Evolutionary conservation across 1,140 invertebrate species (phyloP).

Genomic region (Drosophila yakuba): DNA sequence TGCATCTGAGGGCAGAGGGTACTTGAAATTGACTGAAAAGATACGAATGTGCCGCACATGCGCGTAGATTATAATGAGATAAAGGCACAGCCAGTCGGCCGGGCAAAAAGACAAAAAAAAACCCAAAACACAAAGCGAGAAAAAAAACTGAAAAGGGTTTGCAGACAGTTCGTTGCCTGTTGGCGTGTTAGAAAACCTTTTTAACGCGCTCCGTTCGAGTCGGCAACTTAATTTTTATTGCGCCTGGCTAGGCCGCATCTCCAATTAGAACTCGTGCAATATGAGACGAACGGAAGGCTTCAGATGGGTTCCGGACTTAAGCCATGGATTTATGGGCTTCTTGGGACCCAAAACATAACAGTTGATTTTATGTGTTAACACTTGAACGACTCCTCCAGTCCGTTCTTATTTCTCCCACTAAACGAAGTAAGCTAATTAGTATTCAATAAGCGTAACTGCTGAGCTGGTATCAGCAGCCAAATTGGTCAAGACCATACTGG

Average conservation of each 20-base stretch:
- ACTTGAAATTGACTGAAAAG: slow-evolving; percentile 80
- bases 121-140: neutral
- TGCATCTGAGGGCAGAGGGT: slow-evolving; percentile 68
- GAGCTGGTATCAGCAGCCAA: slow-evolving; percentile 49
- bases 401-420: slow-evolving; percentile 11
- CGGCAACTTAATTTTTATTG: slow-evolving; percentile 59
- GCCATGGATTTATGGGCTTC: slow-evolving; percentile 9
- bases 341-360: slow-evolving; percentile 10
- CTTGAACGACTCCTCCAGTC: slow-evolving; percentile 11
- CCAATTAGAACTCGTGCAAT: slow-evolving; percentile 54
- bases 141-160: slow-evolving; percentile 50
- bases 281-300: slow-evolving; percentile 31
- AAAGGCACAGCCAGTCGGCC: slow-evolving; percentile 54
- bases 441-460: slow-evolving; percentile 44
- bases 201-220: slow-evolving; percentile 36
- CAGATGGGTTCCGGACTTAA: neutral
- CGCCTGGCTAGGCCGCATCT: slow-evolving; percentile 37
- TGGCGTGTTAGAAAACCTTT: slow-evolving; percentile 63
- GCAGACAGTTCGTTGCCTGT: slow-evolving; percentile 46
- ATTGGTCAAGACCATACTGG: slow-evolving; percentile 47
- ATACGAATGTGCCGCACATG: slow-evolving; percentile 77
- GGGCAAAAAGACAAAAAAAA: slow-evolving; percentile 15
- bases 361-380: slow-evolving; percentile 27
- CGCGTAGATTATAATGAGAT: slow-evolving; percentile 79
- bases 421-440: slow-evolving; percentile 27